Evolutionary conservation across 2,888 invertebrate genomes (phyloP), one percentile per base, ranked within the genome.

Genomic region (Cheilosia vernalis): DNA sequence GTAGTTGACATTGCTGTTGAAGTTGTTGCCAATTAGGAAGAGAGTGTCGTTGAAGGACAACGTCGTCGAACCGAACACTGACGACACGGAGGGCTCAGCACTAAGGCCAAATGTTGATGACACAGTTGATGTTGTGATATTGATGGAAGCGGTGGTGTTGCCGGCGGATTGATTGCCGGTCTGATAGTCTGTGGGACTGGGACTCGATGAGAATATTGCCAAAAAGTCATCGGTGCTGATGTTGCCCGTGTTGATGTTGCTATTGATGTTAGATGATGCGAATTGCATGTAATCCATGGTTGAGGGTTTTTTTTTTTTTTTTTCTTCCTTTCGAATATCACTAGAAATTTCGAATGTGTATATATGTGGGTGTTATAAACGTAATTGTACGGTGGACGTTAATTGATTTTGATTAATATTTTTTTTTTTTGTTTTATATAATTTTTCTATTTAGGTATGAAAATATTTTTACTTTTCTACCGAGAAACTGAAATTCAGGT

Each of bases 211-310:
- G 87, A 92, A 91, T 53, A 92, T 90, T 37, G 92, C 91, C 58
- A 92, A 87, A 78, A 92, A 92, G 40, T 92, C 92, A 88, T 92
- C 91, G 77, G 92, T 92, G 88, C 92, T 92, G 47, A 92, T 92
- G 87, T 91, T 92, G 85, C 91, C 91, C 55, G 91, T 91, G 74
- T 92, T 91, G 24, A 91, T 88, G 84, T 88, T 90, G 69, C 88
- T 88, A 64, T 88, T 88, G 58, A 88, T 87, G 61, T 87, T 85
- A 4, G 78, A 58, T 42, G 88, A 78, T 58, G 90, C 89, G 81
- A 90, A 88, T 87, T 90, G 89, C 87, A 88, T 89, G 87, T 90
- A 91, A 88, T 90, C 91, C 91, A 91, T 91, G 40, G 56, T 79
- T 47, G 42, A 21, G 19, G 66, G 9, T 10, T 17, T 17, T 24